These are phyloP conservation scores for Homarus americanus DNA, from an alignment of 1,140 invertebrate species.

Conservation along the genomic window DNA sequence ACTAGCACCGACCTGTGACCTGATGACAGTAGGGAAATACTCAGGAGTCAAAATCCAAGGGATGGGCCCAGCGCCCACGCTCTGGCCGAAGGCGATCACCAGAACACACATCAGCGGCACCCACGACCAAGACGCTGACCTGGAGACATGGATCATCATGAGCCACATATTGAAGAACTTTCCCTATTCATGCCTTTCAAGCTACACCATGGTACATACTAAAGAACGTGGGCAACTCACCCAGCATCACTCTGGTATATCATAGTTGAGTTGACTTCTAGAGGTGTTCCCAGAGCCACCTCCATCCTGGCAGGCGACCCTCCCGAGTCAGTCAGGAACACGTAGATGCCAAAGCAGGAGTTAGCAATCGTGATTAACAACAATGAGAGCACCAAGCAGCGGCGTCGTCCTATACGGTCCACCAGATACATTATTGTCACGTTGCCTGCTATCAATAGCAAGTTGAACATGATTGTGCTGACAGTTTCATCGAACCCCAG, in stretches of 20 bases:
- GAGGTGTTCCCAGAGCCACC: no score
- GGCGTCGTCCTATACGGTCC: conserved; percentile 9
- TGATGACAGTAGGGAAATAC: conserved; percentile 21
- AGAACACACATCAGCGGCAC: background rate
- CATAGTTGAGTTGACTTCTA: no score
- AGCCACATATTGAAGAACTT: no score
- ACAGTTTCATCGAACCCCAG: background rate
- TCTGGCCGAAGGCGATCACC: background rate
- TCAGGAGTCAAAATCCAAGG: conserved; percentile 27
- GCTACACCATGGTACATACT: no score
- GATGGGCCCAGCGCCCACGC: conserved; percentile 2
- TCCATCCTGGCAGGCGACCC: no score
- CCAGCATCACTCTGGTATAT: no score
- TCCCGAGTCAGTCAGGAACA: no score
- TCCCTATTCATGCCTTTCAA: no score
- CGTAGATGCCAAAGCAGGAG: background rate
- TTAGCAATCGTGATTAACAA: background rate
- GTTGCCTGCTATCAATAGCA: background rate
- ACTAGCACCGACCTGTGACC: conserved; percentile 35
- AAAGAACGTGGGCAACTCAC: no score
- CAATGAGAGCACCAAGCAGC: conserved; percentile 18
- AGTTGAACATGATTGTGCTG: conserved; percentile 8
- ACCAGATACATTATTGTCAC: background rate
- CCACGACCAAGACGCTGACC: no score
- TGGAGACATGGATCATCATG: no score